Evolutionary conservation across 2,888 invertebrate genomes (phyloP), one percentile per base, ranked within the genome.

Genomic region (Acleris emargana): DNA sequence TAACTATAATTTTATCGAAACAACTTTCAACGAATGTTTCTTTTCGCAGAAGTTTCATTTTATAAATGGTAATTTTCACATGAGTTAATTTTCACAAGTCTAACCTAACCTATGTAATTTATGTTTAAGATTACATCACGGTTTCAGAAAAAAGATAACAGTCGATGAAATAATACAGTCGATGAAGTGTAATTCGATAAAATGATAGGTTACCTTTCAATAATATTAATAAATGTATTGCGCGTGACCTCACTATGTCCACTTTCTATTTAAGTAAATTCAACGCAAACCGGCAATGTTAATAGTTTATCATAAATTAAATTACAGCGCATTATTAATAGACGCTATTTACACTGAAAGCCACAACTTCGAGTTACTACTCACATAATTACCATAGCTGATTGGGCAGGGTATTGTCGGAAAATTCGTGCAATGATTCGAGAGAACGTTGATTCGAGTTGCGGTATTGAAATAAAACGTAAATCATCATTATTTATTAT

Each of bases 321-420:
- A 47, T 28, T 13, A 13, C 17, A 18, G 52, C 28, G 42, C 17
- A 50, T 60, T 57, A 45, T 61, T 53, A 67, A 63, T 59, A 63
- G 25, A 16, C 58, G 64, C 57, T 60, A 64, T 69, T 68, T 66
- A 61, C 69, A 72, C 58, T 71, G 72, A 74, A 77, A 78, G 76
- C 76, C 72, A 72, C 72, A 72, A 73, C 72, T 69, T 73, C 76
- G 79, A 82, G 83, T 80, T 32, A 32, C 32, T 32, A 74, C 76
- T 72, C 77, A 77, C 76, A 78, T 79, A 82, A 88, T 89, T 89
- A 87, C 81, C 90, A 91, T 90, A 89, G 81, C 84, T 89, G 88
- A 91, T 89, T 89, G 88, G 78, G 79, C 77, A 73, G 76, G 76
- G 76, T 73, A 76, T 78, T 76, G 78, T 77, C 73, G 72, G 79